Base-by-base conservation (phyloP, 2,888 invertebrate genomes). In the Agrypnus murinus region DNA sequence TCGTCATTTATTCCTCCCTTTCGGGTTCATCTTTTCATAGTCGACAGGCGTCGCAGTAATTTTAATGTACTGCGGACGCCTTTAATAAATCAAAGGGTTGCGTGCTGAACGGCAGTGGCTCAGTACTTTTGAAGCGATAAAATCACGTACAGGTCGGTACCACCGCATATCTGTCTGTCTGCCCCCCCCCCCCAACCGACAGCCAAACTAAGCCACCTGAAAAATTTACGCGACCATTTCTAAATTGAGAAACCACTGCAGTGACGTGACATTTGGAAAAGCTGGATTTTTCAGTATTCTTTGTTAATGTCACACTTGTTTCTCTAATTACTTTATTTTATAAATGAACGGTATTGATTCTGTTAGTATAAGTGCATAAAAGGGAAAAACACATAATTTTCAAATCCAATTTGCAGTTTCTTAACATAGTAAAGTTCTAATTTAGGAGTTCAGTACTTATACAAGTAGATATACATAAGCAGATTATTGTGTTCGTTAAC, bases 81-180 rank as follows among this genome's bases (percentile, higher is more conserved):
- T 17, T 64, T 53, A 65, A 70, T 70, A 70, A 70, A 70, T 70
- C 70, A 65, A 58, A 36, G 17, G 58, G 48, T 36, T 60, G 55
- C 65, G 70, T 70, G 70, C 25, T 40, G 17, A 57, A 53, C 60
- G 36, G 57, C 64, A 15, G 57, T 48, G 64, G 57, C 40, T 40
- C 43, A 59, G 17, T 64, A 65, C 65, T 69, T 65, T 65, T 55
- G 50, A 25, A 45, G 48, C 45, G 60, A 70, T 70, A 70, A 70
- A 65, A 70, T 60, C 65, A 57, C 34, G 64, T 17, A 43, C 19
- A 38, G 53, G 70, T 60, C 60, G 70, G 70, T 70, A 70, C 70
- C 70, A 65, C 70, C 36, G 19, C 60, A 25, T 70, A 65, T 65
- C 69, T 65, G 65, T 53, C 70, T 70, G 63, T 32, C 58, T 19